These are phyloP conservation scores for Galago senegalensis DNA, from an alignment of 2,797 vertebrate genomes.

Conservation along the genomic window DNA sequence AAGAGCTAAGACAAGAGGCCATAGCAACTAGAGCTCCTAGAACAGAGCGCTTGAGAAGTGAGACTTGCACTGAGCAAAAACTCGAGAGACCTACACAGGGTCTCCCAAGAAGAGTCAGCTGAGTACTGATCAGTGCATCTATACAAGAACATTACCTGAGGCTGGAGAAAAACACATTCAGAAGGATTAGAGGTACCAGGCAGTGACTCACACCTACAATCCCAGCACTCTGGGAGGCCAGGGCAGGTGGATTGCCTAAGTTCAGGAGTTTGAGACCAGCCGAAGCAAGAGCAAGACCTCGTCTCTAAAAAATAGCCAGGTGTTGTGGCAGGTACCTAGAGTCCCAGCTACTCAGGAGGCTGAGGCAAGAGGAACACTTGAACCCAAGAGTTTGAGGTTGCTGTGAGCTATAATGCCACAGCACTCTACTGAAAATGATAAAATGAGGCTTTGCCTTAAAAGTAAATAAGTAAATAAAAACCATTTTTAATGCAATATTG, in stretches of 20 bases:
- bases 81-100: background rate
- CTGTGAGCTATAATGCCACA: too few species aligned
- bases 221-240: too few species aligned
- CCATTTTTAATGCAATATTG: slow-evolving; percentile 1
- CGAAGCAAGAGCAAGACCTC: too few species aligned
- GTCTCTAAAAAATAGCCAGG: too few species aligned
- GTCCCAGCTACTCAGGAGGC: too few species aligned
- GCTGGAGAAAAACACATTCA: background rate
- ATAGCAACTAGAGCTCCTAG: background rate
- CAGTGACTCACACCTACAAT: background rate
- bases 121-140: background rate
- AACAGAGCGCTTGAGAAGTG: background rate
- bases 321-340: too few species aligned
- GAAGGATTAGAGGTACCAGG: background rate
- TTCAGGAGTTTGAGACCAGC: too few species aligned
- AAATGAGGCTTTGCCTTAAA: too few species aligned
- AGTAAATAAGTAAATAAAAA: background rate
- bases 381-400: too few species aligned
- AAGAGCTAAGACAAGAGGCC: background rate
- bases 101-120: background rate
- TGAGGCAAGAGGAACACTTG: too few species aligned
- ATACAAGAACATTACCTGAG: background rate
- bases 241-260: too few species aligned
- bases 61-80: background rate
- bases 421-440: too few species aligned